phyloP scores from a whole-genome alignment of 2,113 vertebrate genomes.

The Siphamia tubifer region DNA sequence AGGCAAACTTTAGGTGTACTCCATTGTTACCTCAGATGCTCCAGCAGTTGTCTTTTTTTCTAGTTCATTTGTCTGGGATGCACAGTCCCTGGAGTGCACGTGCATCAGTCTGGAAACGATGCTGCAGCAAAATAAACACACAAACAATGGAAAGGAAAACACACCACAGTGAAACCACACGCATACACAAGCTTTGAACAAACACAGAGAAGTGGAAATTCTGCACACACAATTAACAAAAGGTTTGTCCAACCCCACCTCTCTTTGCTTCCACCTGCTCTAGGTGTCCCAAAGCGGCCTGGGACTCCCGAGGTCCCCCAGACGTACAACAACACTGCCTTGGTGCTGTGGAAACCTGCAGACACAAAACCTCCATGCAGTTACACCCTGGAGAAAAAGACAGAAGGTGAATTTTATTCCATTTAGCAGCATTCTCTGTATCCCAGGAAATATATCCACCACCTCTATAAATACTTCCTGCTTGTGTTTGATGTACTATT shows the following conservation, averaged over 20 bases:
- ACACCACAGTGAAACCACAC: no score
- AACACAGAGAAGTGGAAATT: background rate
- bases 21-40: no score
- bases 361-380: conserved; percentile 89
- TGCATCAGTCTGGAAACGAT: no score
- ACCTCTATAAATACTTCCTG: background rate
- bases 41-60: no score
- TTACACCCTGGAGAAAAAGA: conserved; percentile 86
- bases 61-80: no score
- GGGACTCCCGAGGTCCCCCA: conserved; percentile 92
- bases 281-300: conserved; percentile 88
- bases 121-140: no score
- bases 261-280: background rate
- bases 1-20: no score
- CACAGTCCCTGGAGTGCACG: no score
- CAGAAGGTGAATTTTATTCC: conserved; percentile 80
- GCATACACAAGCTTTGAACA: background rate
- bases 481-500: background rate
- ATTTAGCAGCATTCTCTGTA: background rate
- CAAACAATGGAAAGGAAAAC: no score
- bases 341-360: conserved; percentile 93
- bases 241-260: background rate
- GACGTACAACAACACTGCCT: conserved; percentile 90
- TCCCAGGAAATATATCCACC: background rate
- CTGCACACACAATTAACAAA: background rate